phyloP scores from a whole-genome alignment of 1,140 invertebrate species.

The Brachionus rubens region DNA sequence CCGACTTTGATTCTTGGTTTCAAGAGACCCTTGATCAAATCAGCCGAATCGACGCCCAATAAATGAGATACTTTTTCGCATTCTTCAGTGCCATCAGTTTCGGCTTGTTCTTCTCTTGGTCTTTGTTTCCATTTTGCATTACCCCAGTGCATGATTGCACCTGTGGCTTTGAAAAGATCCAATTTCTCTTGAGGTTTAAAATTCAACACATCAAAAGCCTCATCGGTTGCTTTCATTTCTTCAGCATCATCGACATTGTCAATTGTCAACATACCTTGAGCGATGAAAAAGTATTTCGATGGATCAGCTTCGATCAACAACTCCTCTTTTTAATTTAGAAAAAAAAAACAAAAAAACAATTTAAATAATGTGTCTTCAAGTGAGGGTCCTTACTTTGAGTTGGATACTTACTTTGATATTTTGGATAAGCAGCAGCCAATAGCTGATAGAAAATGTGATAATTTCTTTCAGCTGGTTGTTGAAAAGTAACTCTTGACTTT shows the following conservation, averaged over 20 bases:
- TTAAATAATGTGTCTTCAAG: neutral
- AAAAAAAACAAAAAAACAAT: constrained; percentile 52
- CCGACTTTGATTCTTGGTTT: constrained; percentile 67
- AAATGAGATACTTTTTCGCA: constrained; percentile 87
- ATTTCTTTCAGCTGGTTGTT: constrained; percentile 90
- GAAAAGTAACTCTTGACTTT: constrained; percentile 99
- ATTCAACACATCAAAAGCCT: constrained; percentile 95
- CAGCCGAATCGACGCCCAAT: constrained; percentile 67
- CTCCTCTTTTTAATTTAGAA: constrained; percentile 66
- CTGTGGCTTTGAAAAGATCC: constrained; percentile 93
- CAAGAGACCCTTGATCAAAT: constrained; percentile 65
- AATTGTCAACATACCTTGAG: constrained; percentile 94
- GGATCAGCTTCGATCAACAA: constrained; percentile 78
- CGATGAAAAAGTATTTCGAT: constrained; percentile 83
- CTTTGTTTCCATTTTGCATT: constrained; percentile 99
- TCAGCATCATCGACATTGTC: constrained; percentile 92
- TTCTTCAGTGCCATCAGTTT: constrained; percentile 92
- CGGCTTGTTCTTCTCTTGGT: constrained; percentile 98
- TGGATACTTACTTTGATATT: constrained; percentile 51
- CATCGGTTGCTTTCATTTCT: constrained; percentile 85
- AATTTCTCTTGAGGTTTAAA: constrained; percentile 93
- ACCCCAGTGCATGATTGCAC: constrained; percentile 95
- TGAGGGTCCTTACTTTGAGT: no score
- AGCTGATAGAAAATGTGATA: constrained; percentile 99
- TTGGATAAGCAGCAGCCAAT: constrained; percentile 84